A percentile compares a stretch with the other conserved stretches of the same genome.
Evolutionary conservation across 1,140 invertebrate species (phyloP).

Genomic region (Archegozetes longisetosus): DNA sequence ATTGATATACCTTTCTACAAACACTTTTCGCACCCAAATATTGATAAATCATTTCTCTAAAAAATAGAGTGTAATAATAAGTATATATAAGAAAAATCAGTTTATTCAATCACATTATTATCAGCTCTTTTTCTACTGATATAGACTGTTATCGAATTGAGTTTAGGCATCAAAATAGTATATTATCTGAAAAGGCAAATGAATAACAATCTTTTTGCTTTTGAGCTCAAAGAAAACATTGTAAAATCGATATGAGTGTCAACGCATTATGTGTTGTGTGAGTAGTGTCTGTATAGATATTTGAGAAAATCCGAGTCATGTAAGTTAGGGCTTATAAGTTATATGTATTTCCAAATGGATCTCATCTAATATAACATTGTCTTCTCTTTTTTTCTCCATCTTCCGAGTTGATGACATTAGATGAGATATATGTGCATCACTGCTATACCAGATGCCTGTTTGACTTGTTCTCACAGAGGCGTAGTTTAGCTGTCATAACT

Average conservation of each 20-base stretch:
- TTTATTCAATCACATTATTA: too few species aligned
- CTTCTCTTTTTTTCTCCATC: not conserved
- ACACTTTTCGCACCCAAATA: too few species aligned
- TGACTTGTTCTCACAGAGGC: too few species aligned
- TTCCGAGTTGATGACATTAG: not conserved
- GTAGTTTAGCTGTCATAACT: too few species aligned
- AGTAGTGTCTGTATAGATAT: not conserved
- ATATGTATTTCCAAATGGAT: not conserved
- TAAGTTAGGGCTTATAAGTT: not conserved
- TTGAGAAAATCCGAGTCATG: not conserved
- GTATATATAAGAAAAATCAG: too few species aligned
- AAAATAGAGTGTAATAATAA: too few species aligned
- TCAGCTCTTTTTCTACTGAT: too few species aligned
- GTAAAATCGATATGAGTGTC: not conserved
- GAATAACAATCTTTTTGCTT: not conserved
- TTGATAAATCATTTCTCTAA: too few species aligned
- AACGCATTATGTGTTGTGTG: not conserved
- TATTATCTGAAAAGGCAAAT: too few species aligned
- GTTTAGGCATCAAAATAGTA: too few species aligned
- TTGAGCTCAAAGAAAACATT: not conserved
- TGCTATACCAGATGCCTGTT: not conserved
- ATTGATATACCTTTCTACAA: too few species aligned
- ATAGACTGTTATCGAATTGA: too few species aligned
- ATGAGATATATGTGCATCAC: not conserved
- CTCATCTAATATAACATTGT: not conserved